Percentiles rank a stretch among this genome's conserved stretches.
These are phyloP conservation scores for Amiota minor DNA, from an alignment of 2,888 invertebrate genomes.

Conservation along the genomic window DNA sequence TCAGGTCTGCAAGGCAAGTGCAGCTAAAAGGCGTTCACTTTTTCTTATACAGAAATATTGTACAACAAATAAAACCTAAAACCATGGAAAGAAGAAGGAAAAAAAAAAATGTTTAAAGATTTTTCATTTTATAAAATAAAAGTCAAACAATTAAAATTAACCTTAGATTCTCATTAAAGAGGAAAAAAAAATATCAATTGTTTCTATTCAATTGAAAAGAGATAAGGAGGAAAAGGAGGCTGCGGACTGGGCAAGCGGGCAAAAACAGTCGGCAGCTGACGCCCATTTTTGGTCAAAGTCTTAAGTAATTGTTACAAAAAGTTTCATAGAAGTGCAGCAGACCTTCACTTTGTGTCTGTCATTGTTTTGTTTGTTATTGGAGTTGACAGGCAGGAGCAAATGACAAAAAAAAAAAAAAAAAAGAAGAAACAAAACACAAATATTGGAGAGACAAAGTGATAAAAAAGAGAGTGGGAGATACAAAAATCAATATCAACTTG, in stretches of 20 bases:
- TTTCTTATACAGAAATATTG: constrained; percentile 50
- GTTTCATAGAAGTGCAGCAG: not conserved
- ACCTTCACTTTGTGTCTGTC: constrained; percentile 9
- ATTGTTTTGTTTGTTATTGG: no score
- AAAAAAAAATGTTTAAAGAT: constrained; percentile 65
- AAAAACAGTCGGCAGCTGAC: constrained; percentile 1
- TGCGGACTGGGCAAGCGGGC: not conserved
- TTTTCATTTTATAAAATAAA: constrained; percentile 19
- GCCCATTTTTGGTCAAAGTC: constrained; percentile 32
- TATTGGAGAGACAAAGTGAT: not conserved
- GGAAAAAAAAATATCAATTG: constrained; percentile 13
- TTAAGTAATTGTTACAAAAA: constrained; percentile 28
- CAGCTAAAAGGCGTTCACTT: constrained; percentile 67
- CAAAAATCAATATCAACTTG: constrained; percentile 20
- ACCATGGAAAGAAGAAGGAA: constrained; percentile 64
- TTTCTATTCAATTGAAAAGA: not conserved
- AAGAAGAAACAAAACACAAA: not conserved
- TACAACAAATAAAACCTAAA: constrained; percentile 69
- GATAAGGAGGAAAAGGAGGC: not conserved
- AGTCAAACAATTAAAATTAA: constrained; percentile 62
- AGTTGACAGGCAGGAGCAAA: no score
- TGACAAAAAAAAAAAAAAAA: not conserved
- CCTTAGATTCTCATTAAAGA: constrained; percentile 47
- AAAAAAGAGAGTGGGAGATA: not conserved
- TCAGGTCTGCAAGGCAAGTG: constrained; percentile 67